Evolutionary conservation across 2,888 invertebrate genomes (phyloP).

Genomic region (Monoplex corrugatus): DNA sequence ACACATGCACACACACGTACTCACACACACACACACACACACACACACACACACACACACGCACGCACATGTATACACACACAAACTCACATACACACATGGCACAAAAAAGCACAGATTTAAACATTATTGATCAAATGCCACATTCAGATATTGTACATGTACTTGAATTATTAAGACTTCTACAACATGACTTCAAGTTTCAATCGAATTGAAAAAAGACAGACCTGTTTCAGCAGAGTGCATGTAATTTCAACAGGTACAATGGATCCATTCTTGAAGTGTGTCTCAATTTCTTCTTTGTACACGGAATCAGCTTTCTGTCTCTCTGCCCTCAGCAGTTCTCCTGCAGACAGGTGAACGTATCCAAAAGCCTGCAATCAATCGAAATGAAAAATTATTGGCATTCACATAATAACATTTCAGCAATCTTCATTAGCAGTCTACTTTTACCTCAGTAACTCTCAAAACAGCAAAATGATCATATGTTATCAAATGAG

Average conservation of each 20-base stretch:
- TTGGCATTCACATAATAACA: no score
- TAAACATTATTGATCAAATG: no score
- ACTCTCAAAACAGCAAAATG: no score
- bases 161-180: no score
- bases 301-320: conserved; percentile 92
- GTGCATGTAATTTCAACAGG: conserved; percentile 99
- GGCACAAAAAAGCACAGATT: no score
- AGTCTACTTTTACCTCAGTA: no score
- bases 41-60: neutral
- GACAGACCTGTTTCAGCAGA: conserved; percentile 93
- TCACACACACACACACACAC: neutral
- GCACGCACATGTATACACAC: neutral
- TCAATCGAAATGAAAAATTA: neutral
- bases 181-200: no score
- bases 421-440: no score
- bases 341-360: conserved; percentile 88
- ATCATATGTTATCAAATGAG: no score
- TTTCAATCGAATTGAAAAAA: no score
- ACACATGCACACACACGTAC: neutral
- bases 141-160: no score
- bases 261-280: conserved; percentile 96
- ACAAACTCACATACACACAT: neutral
- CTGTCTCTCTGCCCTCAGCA: conserved; percentile 93
- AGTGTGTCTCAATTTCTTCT: conserved; percentile 95
- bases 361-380: conserved; percentile 83